Evolutionary conservation across 2,113 vertebrate species (phyloP), one percentile per base, ranked within the genome.

Genomic region (Regulus satrapa): DNA sequence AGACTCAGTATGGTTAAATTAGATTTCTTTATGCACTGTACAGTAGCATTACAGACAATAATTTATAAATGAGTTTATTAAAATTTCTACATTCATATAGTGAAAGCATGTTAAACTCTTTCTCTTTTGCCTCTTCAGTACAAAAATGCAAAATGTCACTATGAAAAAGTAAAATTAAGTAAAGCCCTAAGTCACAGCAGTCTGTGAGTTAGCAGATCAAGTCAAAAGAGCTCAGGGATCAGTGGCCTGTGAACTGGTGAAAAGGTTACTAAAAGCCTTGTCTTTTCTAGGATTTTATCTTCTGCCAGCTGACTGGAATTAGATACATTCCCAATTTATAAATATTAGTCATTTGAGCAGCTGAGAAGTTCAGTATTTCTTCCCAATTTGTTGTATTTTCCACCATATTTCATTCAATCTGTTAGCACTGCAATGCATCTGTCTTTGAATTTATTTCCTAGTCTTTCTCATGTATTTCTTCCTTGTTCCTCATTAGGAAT

Each of bases 1-100:
- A 51, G 77, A 86, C 62, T 97, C 78, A 55, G 36, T 68, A 8
- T 91, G 36, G 41, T 95, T 96, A 96, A 96, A 97, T 95, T 97
- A 92, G 91, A 94, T 95, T 89, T 95, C 78, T 95, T 85, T 93
- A 85, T 80, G 78, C 87, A 55, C 67, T 83, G 36, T 74, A 88
- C 67, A 83, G 43, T 56, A 75, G 23, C 54, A 66, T 85, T 85
- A 48, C 58, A 91, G 84, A 74, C 56, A 88, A 68, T 89, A 2
- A 90, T 80, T 94, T 92, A 77, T 71, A 93, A 93, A 94, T 83
- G 14, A 88, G n/a, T 90, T 83, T 74, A 90, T 95, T 92, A 71
- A 67, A 55, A 83, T 58, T 49, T 76, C 43, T 73, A 26, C 40
- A 48, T 74, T 85, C 34, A 29, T 69, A 31, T 32, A 63, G 19